phyloP scores from a whole-genome alignment of 2,797 vertebrate genomes.

The Pantherophis alleghaniensis region DNA sequence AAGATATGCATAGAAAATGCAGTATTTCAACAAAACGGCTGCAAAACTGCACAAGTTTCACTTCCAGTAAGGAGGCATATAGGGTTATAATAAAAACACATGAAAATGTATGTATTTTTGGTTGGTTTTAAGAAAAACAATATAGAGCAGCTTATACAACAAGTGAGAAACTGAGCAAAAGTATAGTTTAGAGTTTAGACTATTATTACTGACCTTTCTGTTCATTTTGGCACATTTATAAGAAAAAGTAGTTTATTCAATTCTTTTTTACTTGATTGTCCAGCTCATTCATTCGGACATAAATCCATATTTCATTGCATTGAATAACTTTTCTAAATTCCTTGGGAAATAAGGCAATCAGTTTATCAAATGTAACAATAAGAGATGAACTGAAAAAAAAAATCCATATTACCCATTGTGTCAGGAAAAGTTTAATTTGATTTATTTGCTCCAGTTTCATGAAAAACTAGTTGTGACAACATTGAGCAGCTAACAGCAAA shows the following conservation, averaged over 20 bases:
- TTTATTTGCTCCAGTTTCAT: neutral
- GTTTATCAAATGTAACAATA: neutral
- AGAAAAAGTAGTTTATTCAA: neutral
- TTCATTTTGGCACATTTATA: neutral
- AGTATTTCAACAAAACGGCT: neutral
- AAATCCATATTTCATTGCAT: neutral
- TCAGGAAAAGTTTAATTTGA: neutral
- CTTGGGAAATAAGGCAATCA: neutral
- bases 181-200: neutral
- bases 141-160: neutral
- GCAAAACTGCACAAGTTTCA: neutral
- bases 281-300: neutral
- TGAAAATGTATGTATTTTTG: neutral
- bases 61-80: neutral
- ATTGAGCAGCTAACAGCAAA: neutral
- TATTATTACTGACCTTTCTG: conserved; percentile 9
- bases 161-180: neutral
- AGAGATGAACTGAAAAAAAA: neutral
- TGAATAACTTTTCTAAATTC: neutral
- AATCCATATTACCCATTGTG: neutral
- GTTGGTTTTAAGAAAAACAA: neutral
- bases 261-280: neutral
- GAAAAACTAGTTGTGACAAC: neutral
- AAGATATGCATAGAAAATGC: neutral
- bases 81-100: neutral